phyloP scores from a whole-genome alignment of 2,113 vertebrate species.

The Heloderma charlesbogerti region DNA sequence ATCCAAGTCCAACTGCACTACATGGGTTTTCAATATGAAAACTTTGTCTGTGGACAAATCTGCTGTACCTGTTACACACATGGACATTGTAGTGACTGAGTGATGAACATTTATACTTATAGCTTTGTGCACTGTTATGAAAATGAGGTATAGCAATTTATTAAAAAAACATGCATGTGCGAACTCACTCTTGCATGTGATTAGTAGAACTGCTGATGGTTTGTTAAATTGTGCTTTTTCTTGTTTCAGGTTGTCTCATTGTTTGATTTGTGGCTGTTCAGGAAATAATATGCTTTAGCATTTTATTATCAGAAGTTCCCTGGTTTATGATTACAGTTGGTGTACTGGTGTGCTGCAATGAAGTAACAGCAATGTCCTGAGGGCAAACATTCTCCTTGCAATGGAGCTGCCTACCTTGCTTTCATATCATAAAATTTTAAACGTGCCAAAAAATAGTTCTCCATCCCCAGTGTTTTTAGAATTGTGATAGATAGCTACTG shows the following conservation, averaged over 20 bases:
- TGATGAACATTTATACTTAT: not conserved
- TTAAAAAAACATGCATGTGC: not conserved
- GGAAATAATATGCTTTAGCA: constrained; percentile 12
- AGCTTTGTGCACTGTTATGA: not conserved
- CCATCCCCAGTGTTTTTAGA: constrained; percentile 19
- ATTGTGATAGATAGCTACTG: constrained; percentile 21
- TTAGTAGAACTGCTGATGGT: not conserved
- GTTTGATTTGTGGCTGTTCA: constrained; percentile 23
- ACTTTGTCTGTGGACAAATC: not conserved
- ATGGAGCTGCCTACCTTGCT: not conserved
- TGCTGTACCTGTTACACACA: not conserved
- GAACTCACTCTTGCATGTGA: not conserved
- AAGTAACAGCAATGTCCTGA: constrained; percentile 15
- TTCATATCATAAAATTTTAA: constrained; percentile 30
- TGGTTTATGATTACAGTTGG: constrained; percentile 28
- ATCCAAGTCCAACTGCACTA: not conserved
- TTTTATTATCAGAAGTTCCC: constrained; percentile 31
- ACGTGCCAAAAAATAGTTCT: not conserved
- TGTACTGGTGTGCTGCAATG: constrained; percentile 28
- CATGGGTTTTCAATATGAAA: not conserved
- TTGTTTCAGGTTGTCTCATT: constrained; percentile 19
- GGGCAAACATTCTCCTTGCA: constrained; percentile 12
- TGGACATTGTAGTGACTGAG: not conserved
- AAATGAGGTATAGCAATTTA: not conserved
- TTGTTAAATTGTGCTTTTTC: not conserved